Evolutionary conservation across 1,140 invertebrate genomes (phyloP).

Genomic region (Hyles euphorbiae): DNA sequence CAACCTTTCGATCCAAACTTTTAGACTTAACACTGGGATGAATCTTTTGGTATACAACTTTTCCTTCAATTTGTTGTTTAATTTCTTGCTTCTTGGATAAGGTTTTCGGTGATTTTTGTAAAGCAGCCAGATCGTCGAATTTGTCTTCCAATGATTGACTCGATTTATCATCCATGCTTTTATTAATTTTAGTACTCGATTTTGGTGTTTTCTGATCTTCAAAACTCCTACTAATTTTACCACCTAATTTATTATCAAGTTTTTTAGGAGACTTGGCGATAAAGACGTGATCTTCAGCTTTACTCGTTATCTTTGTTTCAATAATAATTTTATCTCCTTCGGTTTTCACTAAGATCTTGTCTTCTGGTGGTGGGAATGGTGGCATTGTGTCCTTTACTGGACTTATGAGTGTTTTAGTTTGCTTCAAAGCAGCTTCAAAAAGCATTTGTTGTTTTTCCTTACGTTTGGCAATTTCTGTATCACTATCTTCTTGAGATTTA

Average conservation of each 20-base stretch:
- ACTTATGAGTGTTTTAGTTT: constrained; percentile 82
- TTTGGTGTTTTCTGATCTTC: constrained; percentile 77
- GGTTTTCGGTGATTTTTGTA: constrained; percentile 78
- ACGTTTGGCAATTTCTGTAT: constrained; percentile 80
- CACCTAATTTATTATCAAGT: constrained; percentile 78
- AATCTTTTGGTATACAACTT: constrained; percentile 75
- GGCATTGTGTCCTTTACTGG: constrained; percentile 81
- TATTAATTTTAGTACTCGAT: constrained; percentile 74
- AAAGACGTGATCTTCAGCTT: constrained; percentile 79
- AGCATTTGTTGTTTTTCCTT: constrained; percentile 83
- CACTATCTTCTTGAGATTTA: constrained; percentile 81
- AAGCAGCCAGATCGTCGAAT: constrained; percentile 72
- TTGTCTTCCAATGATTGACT: constrained; percentile 78
- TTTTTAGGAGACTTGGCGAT: constrained; percentile 83
- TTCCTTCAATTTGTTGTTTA: constrained; percentile 78
- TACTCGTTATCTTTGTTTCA: constrained; percentile 78
- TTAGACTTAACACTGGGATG: constrained; percentile 76
- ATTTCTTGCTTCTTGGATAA: constrained; percentile 78
- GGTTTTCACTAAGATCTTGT: constrained; percentile 79
- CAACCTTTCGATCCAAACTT: constrained; percentile 75
- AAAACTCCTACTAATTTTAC: constrained; percentile 81
- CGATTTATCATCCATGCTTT: constrained; percentile 77
- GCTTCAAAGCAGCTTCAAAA: constrained; percentile 82
- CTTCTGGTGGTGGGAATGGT: constrained; percentile 81
- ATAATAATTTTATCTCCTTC: constrained; percentile 80